Base-by-base conservation (phyloP, 2,797 vertebrate species). In the Knipowitschia caucasica region DNA sequence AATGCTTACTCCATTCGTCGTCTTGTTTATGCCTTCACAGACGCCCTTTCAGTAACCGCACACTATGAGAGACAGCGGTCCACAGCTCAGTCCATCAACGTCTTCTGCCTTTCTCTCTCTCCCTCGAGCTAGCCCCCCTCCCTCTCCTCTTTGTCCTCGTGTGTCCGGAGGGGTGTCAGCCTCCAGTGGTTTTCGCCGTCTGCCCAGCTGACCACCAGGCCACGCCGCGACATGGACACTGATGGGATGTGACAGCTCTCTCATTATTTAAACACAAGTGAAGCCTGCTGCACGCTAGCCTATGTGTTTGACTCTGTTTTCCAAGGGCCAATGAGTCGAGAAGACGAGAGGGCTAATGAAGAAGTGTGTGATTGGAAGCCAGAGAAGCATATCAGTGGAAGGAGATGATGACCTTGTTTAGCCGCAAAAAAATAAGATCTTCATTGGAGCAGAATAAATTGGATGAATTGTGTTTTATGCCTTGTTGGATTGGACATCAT, bases 191-290 rank as follows among this genome's bases (percentile, higher is more conserved):
- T 80, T 31, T 73, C 80, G 66, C 64, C 52, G 18, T 85, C 80
- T 47, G 21, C 82, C 73, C 70, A 64, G 67, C 74, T 87, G 87
- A 89, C 87, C 88, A 86, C 83, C 81, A 79, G 73, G 81, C 75
- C 69, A 61, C 67, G 62, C 59, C 5, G 59, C 18, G 8, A 65
- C 63, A 45, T 60, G 67, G 81, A 87, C 59, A 36, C 66, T 87
- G 74, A 89, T 89, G 26, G 50, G 69, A 83, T 84, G 81, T 89
- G 88, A 85, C 86, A 86, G 82, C 71, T 77, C 78, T 79, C 85
- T 89, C 86, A 89, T 91, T 90, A 91, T 90, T 88, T 86, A 86
- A 85, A 85, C 80, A 73, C 75, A 71, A n/a, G 63, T 83, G 62
- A 30, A 49, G 59, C 20, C 43, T 63, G 61, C 59, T 77, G 67